phyloP scores from a whole-genome alignment of 2,797 vertebrate genomes.

The Monodelphis domestica region DNA sequence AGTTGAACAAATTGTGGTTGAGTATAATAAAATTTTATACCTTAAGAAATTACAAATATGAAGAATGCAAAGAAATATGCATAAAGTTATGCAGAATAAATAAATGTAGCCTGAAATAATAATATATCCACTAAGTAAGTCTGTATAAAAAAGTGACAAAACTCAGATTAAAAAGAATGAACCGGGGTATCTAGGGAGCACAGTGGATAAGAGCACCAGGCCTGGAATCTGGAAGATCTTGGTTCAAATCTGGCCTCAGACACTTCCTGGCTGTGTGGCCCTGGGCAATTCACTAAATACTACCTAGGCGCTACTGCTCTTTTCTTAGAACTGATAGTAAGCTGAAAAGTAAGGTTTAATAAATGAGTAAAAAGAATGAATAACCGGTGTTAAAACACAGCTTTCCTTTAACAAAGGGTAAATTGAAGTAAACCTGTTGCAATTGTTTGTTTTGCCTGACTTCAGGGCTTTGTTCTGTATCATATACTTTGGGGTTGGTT shows the following conservation, averaged over 20 bases:
- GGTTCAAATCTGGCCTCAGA: too few species aligned
- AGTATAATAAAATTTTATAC: not conserved
- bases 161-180: not conserved
- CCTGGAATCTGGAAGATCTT: too few species aligned
- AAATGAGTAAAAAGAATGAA: not conserved
- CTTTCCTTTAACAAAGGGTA: not conserved
- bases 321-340: too few species aligned
- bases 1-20: not conserved
- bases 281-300: too few species aligned
- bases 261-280: too few species aligned
- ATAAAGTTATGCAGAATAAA: not conserved
- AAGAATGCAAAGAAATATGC: too few species aligned
- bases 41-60: not conserved
- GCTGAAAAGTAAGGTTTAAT: too few species aligned
- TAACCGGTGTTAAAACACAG: not conserved
- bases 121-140: too few species aligned
- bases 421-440: not conserved
- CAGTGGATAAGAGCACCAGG: too few species aligned
- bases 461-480: not conserved
- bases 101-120: not conserved
- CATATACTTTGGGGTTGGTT: not conserved
- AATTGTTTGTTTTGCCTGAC: not conserved
- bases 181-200: too few species aligned
- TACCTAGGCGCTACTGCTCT: too few species aligned
- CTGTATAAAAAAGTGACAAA: not conserved